A percentile compares a stretch with the other conserved stretches of the same genome.
Conservation (phyloP, 2,888 invertebrate species). For the Xanthostigma xanthostigma region DNA sequence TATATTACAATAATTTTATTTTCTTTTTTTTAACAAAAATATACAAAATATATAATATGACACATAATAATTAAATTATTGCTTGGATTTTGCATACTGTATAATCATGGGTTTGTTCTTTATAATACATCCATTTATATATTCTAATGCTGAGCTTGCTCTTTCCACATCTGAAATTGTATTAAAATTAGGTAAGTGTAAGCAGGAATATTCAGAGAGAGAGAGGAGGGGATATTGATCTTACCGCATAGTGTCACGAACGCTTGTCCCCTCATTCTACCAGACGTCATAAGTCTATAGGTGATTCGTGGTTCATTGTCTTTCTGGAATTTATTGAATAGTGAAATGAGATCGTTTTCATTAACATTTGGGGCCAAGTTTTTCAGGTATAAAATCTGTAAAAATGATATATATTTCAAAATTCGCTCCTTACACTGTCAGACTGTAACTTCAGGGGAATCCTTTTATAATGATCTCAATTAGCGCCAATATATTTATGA, state of each 20-base stretch:
- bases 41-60: background rate
- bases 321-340: constrained; percentile 31
- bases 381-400: constrained; percentile 37
- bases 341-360: constrained; percentile 30
- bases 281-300: constrained; percentile 30
- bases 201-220: too few species aligned
- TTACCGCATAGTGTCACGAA: constrained; percentile 38
- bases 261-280: constrained; percentile 42
- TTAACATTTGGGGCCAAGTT: constrained; percentile 34
- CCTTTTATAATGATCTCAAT: too few species aligned
- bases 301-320: constrained; percentile 23
- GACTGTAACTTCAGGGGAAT: too few species aligned
- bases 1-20: background rate
- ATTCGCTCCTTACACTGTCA: too few species aligned
- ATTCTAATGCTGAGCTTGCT: constrained; percentile 33
- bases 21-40: background rate
- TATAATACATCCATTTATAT: constrained; percentile 35
- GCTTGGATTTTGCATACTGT: constrained; percentile 17
- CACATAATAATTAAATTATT: background rate
- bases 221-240: background rate
- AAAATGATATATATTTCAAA: constrained; percentile 8
- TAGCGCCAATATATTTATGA: too few species aligned
- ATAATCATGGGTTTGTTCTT: constrained; percentile 34
- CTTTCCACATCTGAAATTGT: constrained; percentile 29
- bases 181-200: background rate